phyloP scores from a whole-genome alignment of 2,888 invertebrate genomes.

The Odiellus spinosus region DNA sequence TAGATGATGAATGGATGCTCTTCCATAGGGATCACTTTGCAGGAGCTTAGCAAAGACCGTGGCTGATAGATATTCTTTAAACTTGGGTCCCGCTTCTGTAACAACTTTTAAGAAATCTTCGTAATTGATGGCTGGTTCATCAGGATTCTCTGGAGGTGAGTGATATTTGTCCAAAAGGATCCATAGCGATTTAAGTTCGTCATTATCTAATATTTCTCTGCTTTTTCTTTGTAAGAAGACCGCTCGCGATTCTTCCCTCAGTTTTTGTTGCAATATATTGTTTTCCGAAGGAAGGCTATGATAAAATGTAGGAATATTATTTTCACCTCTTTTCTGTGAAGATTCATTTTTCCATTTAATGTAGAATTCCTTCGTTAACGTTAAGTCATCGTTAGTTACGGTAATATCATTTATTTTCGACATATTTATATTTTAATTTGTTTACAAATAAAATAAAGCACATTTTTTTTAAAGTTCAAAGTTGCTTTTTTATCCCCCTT shows the following conservation, averaged over 20 bases:
- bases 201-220: conserved; percentile 64
- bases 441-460: too few relatives aligned
- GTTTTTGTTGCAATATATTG: conserved; percentile 57
- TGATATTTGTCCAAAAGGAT: conserved; percentile 63
- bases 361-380: too few relatives aligned
- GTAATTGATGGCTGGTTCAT: conserved; percentile 72
- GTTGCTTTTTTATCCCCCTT: too few relatives aligned
- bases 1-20: conserved; percentile 70
- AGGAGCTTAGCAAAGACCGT: conserved; percentile 73
- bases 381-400: too few relatives aligned
- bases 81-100: conserved; percentile 52
- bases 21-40: conserved; percentile 66
- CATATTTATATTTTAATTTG: too few relatives aligned
- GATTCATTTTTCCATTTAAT: too few relatives aligned
- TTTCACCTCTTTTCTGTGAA: too few relatives aligned
- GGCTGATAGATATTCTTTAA: conserved; percentile 62
- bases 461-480: too few relatives aligned
- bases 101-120: conserved; percentile 65
- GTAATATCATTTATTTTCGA: too few relatives aligned
- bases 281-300: conserved; percentile 47
- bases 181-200: conserved; percentile 66
- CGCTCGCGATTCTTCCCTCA: conserved; percentile 74
- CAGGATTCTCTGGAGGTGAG: conserved; percentile 50
- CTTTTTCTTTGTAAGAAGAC: conserved; percentile 71
- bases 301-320: too few relatives aligned